Evolutionary conservation across 2,113 vertebrate genomes (phyloP).

Genomic region (Recurvirostra avosetta): DNA sequence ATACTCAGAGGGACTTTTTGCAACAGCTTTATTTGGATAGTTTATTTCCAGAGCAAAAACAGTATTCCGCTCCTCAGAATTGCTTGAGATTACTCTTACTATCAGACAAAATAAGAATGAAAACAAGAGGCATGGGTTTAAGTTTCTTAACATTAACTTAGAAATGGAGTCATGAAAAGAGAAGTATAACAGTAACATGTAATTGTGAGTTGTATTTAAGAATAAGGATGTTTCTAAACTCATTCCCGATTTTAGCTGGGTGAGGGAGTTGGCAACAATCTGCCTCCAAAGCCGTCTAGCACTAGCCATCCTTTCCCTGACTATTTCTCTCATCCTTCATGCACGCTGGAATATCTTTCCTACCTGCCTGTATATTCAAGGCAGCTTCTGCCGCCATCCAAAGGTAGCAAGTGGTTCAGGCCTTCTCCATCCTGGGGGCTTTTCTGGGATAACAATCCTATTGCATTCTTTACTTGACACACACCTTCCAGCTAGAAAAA

Average conservation of each 20-base stretch:
- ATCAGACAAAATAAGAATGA: neutral
- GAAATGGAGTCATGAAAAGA: neutral
- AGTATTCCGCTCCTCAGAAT: neutral
- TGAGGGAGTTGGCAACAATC: neutral
- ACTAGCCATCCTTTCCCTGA: neutral
- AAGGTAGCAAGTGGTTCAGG: neutral
- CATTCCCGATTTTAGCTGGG: neutral
- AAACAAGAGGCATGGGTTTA: neutral
- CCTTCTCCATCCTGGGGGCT: neutral
- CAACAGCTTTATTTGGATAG: neutral
- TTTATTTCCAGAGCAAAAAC: neutral
- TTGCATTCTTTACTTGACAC: neutral
- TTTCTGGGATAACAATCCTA: neutral
- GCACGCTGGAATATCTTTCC: neutral
- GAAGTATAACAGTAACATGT: neutral
- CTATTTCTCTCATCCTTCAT: neutral
- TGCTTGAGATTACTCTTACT: neutral
- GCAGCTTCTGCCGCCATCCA: neutral
- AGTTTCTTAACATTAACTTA: neutral
- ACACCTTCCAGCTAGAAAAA: neutral
- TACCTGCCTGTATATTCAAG: neutral
- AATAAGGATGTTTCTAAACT: neutral
- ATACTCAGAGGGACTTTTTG: neutral
- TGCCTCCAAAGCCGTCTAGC: neutral
- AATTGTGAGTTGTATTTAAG: neutral